Evolutionary conservation across 2,888 invertebrate genomes (phyloP).

Genomic region (Glyphotaelius pellucidus): DNA sequence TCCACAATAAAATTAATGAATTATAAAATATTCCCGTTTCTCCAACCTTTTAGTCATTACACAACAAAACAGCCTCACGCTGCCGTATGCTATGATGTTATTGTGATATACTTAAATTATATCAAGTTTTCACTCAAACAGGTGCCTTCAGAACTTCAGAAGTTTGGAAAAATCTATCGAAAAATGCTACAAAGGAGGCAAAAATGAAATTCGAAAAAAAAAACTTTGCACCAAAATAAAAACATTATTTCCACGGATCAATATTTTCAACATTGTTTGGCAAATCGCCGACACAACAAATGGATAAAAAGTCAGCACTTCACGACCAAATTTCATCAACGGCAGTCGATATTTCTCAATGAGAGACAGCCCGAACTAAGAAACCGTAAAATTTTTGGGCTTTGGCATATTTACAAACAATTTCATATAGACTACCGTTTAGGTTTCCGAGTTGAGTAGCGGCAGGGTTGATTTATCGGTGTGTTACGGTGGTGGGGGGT

Average conservation of each 20-base stretch:
- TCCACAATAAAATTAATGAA: no score
- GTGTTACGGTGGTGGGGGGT: constrained; percentile 10
- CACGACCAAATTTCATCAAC: background rate
- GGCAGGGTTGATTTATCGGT: background rate
- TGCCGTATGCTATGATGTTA: no score
- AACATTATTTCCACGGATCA: background rate
- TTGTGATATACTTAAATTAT: no score
- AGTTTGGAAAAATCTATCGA: background rate
- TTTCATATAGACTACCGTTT: background rate
- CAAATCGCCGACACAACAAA: background rate
- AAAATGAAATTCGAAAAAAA: background rate
- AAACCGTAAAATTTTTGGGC: background rate
- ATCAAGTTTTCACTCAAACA: background rate
- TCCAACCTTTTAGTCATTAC: no score
- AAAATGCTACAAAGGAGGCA: no score
- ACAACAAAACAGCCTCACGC: no score
- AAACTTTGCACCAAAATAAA: background rate
- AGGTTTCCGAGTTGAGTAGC: background rate
- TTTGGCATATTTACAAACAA: background rate
- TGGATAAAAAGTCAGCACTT: background rate
- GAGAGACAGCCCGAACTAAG: background rate
- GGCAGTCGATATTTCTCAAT: constrained; percentile 13
- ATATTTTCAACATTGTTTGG: background rate
- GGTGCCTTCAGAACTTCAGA: background rate
- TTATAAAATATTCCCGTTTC: no score